These are phyloP conservation scores for Heliconius eleuchia DNA, from an alignment of 1,140 invertebrate species.

Conservation along the genomic window DNA sequence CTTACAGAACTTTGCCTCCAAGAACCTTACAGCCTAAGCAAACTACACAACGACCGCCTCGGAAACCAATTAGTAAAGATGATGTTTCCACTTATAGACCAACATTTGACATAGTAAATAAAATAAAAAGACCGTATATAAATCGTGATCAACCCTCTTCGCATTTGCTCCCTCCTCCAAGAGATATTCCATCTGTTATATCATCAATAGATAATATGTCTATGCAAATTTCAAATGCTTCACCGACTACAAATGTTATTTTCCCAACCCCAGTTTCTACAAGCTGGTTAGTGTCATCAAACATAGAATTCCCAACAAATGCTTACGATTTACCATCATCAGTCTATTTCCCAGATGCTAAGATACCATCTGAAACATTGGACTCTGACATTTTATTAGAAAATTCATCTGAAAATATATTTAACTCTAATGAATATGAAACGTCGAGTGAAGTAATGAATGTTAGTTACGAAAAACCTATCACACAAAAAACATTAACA, in stretches of 20 bases:
- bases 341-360: constrained; percentile 52
- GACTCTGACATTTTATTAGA: constrained; percentile 46
- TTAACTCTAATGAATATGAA: constrained; percentile 54
- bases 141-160: constrained; percentile 69
- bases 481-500: constrained; percentile 38
- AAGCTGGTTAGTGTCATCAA: constrained; percentile 72
- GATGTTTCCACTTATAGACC: constrained; percentile 78
- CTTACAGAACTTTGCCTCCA: constrained; percentile 63
- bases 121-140: constrained; percentile 62
- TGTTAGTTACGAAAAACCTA: constrained; percentile 45
- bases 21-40: constrained; percentile 64
- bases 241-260: constrained; percentile 51
- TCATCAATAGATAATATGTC: constrained; percentile 38
- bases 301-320: constrained; percentile 68
- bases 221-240: constrained; percentile 41
- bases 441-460: constrained; percentile 41
- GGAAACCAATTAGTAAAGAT: constrained; percentile 61
- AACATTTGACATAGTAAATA: constrained; percentile 66
- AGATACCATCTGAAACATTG: constrained; percentile 42
- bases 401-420: constrained; percentile 51
- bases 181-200: constrained; percentile 54
- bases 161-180: constrained; percentile 66
- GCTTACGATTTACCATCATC: constrained; percentile 45
- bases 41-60: constrained; percentile 59
- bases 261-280: constrained; percentile 72